A percentile compares a stretch with the other conserved stretches of the same genome.
These are phyloP conservation scores for Polydrusus pterygomalis DNA, from an alignment of 2,888 invertebrate species.

Conservation along the genomic window DNA sequence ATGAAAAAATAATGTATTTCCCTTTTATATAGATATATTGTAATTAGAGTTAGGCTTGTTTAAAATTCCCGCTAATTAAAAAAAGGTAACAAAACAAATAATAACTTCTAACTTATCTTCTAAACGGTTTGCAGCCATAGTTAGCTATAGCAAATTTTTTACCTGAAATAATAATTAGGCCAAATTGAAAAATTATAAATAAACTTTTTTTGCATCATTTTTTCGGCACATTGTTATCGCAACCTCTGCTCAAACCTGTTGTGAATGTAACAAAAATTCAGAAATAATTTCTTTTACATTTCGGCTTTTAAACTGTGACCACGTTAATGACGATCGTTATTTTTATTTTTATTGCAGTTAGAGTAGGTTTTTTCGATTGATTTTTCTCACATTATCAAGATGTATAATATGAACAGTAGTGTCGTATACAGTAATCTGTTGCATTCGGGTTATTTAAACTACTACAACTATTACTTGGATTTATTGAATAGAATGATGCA, in stretches of 20 bases:
- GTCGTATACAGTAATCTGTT: conserved; percentile 14
- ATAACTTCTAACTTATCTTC: too few relatives aligned
- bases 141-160: neutral
- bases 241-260: conserved; percentile 2
- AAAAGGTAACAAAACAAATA: too few relatives aligned
- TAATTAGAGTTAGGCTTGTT: too few relatives aligned
- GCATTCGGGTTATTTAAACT: conserved; percentile 39
- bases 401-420: conserved; percentile 28
- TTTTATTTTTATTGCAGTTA: conserved; percentile 10
- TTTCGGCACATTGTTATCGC: conserved; percentile 11
- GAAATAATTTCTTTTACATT: neutral
- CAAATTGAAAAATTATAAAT: neutral
- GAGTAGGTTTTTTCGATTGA: neutral
- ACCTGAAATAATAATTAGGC: neutral
- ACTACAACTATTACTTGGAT: conserved; percentile 41
- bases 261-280: neutral
- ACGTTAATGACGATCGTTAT: neutral
- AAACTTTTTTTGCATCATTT: neutral
- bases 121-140: too few relatives aligned
- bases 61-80: too few relatives aligned
- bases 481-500: conserved; percentile 29
- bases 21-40: too few relatives aligned
- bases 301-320: conserved; percentile 21
- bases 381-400: neutral
- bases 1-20: too few relatives aligned